phyloP scores from a whole-genome alignment of 2,797 vertebrate genomes.

The Sebastes oblongus region DNA sequence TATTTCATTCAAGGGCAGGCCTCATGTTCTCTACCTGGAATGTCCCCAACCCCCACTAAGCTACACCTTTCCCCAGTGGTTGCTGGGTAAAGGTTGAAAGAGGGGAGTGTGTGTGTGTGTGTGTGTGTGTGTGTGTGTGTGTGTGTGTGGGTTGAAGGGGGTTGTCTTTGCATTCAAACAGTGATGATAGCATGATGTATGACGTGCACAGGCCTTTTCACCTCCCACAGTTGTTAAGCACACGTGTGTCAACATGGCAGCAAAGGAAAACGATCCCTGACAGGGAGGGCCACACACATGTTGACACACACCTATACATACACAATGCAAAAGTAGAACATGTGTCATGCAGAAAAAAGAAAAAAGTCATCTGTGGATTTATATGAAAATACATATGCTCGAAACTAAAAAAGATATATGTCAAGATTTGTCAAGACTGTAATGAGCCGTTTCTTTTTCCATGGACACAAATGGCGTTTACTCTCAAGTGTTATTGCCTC shows the following conservation, averaged over 20 bases:
- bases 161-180: slow-evolving; percentile 5
- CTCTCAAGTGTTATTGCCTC: not conserved
- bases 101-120: not conserved
- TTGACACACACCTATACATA: not conserved
- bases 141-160: not conserved
- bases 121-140: not conserved
- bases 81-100: slow-evolving; percentile 6
- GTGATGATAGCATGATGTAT: slow-evolving; percentile 33
- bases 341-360: not conserved
- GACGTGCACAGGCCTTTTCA: not conserved
- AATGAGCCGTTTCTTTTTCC: not conserved
- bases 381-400: not conserved
- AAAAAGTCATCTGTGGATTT: not conserved
- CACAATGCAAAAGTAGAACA: not conserved
- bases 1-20: slow-evolving; percentile 16
- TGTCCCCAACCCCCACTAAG: slow-evolving; percentile 10
- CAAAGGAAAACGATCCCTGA: not conserved
- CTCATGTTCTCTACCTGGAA: slow-evolving; percentile 37
- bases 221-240: slow-evolving; percentile 31
- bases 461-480: not conserved
- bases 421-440: not conserved
- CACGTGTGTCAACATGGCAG: slow-evolving; percentile 50
- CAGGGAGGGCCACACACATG: slow-evolving; percentile 19
- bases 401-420: not conserved
- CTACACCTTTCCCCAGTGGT: slow-evolving; percentile 23